Conservation (phyloP, 2,888 invertebrate species). For the Pseudococcus viburni region DNA sequence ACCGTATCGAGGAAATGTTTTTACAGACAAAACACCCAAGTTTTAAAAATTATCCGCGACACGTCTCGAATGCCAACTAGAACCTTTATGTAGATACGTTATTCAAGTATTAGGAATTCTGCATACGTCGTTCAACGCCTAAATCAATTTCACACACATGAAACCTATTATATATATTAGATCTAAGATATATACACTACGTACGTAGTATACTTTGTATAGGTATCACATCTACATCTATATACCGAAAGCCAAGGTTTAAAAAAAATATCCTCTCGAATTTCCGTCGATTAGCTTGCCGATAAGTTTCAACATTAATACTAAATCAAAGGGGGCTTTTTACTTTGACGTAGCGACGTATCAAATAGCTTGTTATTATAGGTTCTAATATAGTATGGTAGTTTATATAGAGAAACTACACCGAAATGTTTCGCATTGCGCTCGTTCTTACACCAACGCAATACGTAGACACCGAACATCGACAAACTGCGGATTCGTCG, state of each 20-base stretch:
- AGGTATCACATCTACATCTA: background rate
- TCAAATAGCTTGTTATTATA: slow-evolving; percentile 1
- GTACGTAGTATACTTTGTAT: background rate
- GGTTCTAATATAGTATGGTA: background rate
- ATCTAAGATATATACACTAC: too few relatives aligned
- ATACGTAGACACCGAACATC: background rate
- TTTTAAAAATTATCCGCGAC: slow-evolving; percentile 15
- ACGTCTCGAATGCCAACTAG: background rate
- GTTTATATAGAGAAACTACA: background rate
- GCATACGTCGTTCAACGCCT: background rate
- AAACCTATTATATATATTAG: background rate
- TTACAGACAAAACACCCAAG: background rate
- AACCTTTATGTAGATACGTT: background rate
- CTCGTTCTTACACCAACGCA: background rate
- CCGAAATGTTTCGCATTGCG: background rate
- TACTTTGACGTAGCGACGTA: background rate
- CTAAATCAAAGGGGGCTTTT: slow-evolving; percentile 15
- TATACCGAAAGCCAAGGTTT: background rate
- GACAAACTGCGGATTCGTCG: background rate
- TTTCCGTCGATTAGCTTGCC: slow-evolving; percentile 17
- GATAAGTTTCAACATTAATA: slow-evolving; percentile 19
- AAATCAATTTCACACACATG: background rate
- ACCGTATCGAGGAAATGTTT: background rate
- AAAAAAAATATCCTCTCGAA: slow-evolving; percentile 13
- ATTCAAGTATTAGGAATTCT: background rate